Conservation (phyloP, 2,113 vertebrate genomes). For the Cebidichthys violaceus region DNA sequence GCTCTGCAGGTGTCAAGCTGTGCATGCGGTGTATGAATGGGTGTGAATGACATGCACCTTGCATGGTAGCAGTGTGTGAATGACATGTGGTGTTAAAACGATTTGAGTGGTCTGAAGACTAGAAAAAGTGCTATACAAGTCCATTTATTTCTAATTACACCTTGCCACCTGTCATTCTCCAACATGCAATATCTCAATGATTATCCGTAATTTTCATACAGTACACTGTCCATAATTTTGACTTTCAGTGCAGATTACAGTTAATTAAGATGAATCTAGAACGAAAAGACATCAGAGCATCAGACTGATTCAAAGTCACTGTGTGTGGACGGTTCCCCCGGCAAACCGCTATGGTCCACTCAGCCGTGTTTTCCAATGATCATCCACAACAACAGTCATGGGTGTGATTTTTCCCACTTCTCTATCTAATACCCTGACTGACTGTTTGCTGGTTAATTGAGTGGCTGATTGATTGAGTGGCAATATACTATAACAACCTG, state of each 20-base stretch:
- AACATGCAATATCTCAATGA: not conserved
- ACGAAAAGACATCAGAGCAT: not conserved
- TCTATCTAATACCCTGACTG: constrained; percentile 15
- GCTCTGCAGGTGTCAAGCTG: not conserved
- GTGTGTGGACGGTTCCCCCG: not conserved
- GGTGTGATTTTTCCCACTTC: constrained; percentile 4
- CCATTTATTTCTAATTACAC: not conserved
- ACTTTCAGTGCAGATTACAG: not conserved
- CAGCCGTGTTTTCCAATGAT: not conserved
- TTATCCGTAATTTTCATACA: not conserved
- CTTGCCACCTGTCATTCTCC: not conserved
- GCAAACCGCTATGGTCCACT: constrained; percentile 7
- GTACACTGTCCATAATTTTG: not conserved
- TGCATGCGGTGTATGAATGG: not conserved
- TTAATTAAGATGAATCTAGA: not conserved
- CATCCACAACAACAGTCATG: not conserved
- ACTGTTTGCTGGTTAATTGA: constrained; percentile 4
- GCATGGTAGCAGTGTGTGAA: not conserved
- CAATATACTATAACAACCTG: constrained; percentile 23
- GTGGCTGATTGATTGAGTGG: constrained; percentile 19
- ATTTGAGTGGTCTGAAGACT: not conserved
- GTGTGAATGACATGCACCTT: not conserved
- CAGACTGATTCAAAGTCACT: constrained; percentile 5
- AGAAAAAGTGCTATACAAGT: not conserved
- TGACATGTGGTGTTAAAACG: not conserved